Base-by-base conservation (phyloP, 2,113 vertebrate genomes). In the Clarias magur region DNA sequence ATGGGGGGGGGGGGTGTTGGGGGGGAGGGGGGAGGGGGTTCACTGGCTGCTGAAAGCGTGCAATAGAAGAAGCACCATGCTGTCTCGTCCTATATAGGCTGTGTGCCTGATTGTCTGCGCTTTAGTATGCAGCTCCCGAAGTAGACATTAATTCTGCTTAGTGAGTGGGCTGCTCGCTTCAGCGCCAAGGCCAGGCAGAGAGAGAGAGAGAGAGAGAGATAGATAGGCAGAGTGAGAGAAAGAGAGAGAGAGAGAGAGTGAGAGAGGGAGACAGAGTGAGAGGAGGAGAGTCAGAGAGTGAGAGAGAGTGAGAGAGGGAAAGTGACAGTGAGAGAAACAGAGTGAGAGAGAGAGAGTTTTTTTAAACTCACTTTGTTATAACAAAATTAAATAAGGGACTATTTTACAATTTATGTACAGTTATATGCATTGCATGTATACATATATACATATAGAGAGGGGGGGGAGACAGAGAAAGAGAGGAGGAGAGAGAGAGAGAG, bases 111-210 rank as follows among this genome's bases (percentile, higher is more conserved):
- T 73, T 60, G 59, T 81, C 65, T 86, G 53, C 80, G 65, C 63
- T 88, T 83, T 81, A 76, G 82, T 83, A 84, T 88, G 90, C 79
- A 54, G 83, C 86, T 89, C 85, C 73, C 85, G 65, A 80, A 84
- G 85, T 70, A 84, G 89, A 53, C 84, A 86, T 85, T 90, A 85
- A 89, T 80, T 88, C 86, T 85, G 68, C 42, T 19, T 10, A 4
- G 87, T 82, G 78, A 82, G 17, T 1, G 1, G 27, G 4, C 59
- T 89, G 63, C 67, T 48, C 19, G 60, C 88, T 90, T 88, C 91
- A 94, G 92, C 84, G 93, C 93, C 93, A 92, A 12, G 87, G 93
- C 93, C 88, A 95, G 94, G 0, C 87, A 88, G 93, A 80, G 48
- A 54, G 63, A 4, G 30, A 80, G 78, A 12, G 10, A 16, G 27